Evolutionary conservation across 2,888 invertebrate genomes (phyloP), one percentile per base, ranked within the genome.

Genomic region (Salticus scenicus): DNA sequence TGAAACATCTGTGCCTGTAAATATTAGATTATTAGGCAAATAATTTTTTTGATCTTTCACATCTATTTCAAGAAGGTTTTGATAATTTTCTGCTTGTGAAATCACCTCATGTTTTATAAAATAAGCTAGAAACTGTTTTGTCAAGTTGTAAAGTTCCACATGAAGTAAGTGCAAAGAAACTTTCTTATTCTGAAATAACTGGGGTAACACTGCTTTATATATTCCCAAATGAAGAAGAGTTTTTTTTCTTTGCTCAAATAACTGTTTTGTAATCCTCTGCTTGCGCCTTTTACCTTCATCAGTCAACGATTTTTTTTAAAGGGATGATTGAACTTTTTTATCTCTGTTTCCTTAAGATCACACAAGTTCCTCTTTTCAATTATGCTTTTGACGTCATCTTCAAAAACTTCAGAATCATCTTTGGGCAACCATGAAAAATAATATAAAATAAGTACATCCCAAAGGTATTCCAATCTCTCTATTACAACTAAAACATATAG

Each of bases 211-310:
- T 47, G 47, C 12, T n/a, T 47, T 47, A 47, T 47, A 10, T 37
- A 37, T 37, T 4, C 10, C 37, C 4, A 37, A 37, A 10, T 37
- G 37, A 37, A 37, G 37, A 37, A 37, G 37, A 7, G 37, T 37
- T 10, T 37, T 37, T 10, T 4, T 37, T 37, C 37, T 37, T 37
- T 37, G 37, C 10, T 37, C 37, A 37, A 37, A 37, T 37, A 37
- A 37, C 10, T 10, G 37, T 10, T 37, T 37, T 4, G 37, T 37
- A 37, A 37, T 37, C 10, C 37, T 37, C 37, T 7, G 4, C 37
- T 37, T 37, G 71, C 63, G 57, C 17, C 27, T 57, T 67, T 51
- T 74, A 12, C 33, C 64, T 33, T 74, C 73, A 51, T 64, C 33
- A 8, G 41, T 79, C 24, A 73, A 5, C 27, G 63, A 20, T 70